phyloP scores from a whole-genome alignment of 2,113 vertebrate genomes.

The Lophius piscatorius region DNA sequence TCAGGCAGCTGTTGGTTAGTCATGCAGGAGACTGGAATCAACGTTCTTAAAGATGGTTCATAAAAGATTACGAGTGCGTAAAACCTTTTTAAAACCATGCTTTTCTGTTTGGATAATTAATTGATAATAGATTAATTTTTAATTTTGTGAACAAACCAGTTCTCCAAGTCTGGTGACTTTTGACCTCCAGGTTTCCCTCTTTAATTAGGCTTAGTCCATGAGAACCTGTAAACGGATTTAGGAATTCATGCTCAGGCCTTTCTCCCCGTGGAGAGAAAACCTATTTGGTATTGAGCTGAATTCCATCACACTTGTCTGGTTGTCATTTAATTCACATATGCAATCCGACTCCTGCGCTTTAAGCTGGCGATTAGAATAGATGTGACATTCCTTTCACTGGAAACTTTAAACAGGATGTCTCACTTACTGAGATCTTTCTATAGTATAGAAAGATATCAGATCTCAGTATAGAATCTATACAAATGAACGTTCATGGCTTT shows the following conservation, averaged over 20 bases:
- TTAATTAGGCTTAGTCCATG: slow-evolving; percentile 16
- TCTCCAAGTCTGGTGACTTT: slow-evolving; percentile 29
- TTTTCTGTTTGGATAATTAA: too few species aligned
- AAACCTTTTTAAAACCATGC: too few species aligned
- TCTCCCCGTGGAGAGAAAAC: slow-evolving; percentile 30
- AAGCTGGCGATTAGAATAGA: slow-evolving; percentile 14
- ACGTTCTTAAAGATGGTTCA: too few species aligned
- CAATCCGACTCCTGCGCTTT: slow-evolving; percentile 8
- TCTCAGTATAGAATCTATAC: too few species aligned
- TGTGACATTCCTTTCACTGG: neutral
- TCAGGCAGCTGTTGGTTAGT: too few species aligned
- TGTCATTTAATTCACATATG: neutral
- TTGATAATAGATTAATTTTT: too few species aligned
- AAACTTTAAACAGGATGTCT: too few species aligned
- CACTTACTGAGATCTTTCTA: neutral
- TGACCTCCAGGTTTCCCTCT: slow-evolving; percentile 37
- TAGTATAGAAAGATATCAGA: too few species aligned
- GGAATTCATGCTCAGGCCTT: slow-evolving; percentile 5
- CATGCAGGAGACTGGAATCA: neutral
- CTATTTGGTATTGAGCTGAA: slow-evolving; percentile 37
- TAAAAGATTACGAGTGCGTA: too few species aligned
- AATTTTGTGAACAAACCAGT: slow-evolving; percentile 22
- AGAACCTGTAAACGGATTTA: slow-evolving; percentile 47
- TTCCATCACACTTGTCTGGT: slow-evolving; percentile 1
- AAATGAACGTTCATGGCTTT: neutral